Conservation (phyloP, 2,888 invertebrate species). For the Cantharis nigra region DNA sequence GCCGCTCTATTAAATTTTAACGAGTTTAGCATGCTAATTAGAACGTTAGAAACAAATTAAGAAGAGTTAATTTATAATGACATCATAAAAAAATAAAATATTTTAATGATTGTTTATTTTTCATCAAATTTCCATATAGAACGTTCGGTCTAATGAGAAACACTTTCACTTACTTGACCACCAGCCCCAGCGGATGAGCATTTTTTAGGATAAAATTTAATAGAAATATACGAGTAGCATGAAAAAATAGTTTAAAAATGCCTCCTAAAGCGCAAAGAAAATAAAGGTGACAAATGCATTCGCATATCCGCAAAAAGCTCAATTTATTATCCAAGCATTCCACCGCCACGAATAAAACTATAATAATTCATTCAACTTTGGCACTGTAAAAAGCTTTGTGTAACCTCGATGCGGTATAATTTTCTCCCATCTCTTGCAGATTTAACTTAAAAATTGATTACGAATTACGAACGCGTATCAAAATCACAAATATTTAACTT, state of each 20-base stretch:
- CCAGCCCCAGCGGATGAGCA: background rate
- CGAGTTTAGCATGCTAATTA: background rate
- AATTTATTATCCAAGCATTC: slow-evolving; percentile 47
- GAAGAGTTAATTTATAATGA: background rate
- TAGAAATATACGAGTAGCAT: background rate
- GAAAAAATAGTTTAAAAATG: slow-evolving; percentile 25
- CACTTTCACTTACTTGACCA: background rate
- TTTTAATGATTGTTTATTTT: background rate
- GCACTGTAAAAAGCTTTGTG: slow-evolving; percentile 39
- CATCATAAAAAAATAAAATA: background rate
- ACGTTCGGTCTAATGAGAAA: background rate
- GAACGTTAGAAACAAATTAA: background rate
- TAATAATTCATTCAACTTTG: slow-evolving; percentile 43
- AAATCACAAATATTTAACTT: background rate
- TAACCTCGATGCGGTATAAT: slow-evolving; percentile 16
- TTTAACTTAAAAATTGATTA: slow-evolving; percentile 1
- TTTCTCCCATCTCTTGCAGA: slow-evolving; percentile 6
- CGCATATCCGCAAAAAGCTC: slow-evolving; percentile 46
- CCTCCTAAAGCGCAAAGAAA: slow-evolving; percentile 25
- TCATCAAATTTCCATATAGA: background rate
- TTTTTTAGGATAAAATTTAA: background rate
- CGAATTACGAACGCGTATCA: background rate
- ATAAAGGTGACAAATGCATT: slow-evolving; percentile 49
- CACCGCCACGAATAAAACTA: slow-evolving; percentile 36
- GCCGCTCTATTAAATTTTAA: background rate